These are phyloP conservation scores for Garra rufa DNA, from an alignment of 2,113 vertebrate genomes.

Conservation along the genomic window DNA sequence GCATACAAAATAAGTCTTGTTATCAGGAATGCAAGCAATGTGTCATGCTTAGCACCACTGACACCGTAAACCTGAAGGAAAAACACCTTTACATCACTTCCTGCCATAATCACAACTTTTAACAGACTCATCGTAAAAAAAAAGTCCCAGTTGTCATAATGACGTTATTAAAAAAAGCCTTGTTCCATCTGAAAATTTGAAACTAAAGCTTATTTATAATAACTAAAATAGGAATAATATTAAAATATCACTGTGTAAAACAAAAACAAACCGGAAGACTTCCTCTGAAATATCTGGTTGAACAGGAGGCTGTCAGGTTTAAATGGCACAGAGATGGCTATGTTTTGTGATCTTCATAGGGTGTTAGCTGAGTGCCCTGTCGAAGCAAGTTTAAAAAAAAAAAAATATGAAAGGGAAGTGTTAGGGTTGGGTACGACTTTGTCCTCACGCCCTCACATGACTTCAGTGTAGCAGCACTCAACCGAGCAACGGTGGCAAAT, in stretches of 20 bases:
- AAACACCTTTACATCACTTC: slow-evolving; percentile 43
- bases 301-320: not conserved
- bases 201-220: not conserved
- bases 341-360: not conserved
- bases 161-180: no score
- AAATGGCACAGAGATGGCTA: not conserved
- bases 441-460: slow-evolving; percentile 8
- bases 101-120: slow-evolving; percentile 24
- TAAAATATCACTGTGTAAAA: not conserved
- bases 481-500: not conserved
- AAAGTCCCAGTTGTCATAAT: not conserved
- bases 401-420: slow-evolving; percentile 6
- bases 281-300: slow-evolving; percentile 6
- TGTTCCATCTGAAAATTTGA: not conserved
- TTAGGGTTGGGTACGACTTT: slow-evolving; percentile 15
- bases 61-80: not conserved
- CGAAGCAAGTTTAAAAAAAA: not conserved
- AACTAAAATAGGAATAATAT: not conserved
- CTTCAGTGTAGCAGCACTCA: not conserved
- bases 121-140: not conserved
- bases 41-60: not conserved
- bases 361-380: not conserved
- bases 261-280: not conserved
- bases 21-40: not conserved
- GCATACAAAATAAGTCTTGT: not conserved